Evolutionary conservation across 2,113 vertebrate species (phyloP).

Genomic region (Diphyllodes magnificus): DNA sequence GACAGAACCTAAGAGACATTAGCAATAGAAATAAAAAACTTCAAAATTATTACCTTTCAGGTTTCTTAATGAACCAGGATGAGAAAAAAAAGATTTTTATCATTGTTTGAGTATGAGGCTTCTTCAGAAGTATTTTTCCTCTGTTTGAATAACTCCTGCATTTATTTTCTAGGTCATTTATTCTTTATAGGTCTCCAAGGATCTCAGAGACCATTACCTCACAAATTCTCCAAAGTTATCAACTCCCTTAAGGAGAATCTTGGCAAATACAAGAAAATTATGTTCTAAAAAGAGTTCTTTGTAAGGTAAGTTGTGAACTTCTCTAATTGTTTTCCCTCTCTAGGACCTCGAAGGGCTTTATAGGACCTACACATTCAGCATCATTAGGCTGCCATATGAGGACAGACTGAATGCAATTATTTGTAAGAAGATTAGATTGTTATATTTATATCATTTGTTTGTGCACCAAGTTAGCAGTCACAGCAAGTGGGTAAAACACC

Average conservation of each 20-base stretch:
- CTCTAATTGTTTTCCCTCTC: neutral
- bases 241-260: neutral
- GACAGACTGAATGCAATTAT: neutral
- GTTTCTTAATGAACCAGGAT: neutral
- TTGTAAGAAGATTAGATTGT: neutral
- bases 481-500: neutral
- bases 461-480: neutral
- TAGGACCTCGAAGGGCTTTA: neutral
- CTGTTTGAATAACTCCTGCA: neutral
- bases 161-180: neutral
- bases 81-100: neutral
- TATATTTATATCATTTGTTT: neutral
- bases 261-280: neutral
- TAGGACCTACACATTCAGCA: neutral
- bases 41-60: neutral
- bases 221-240: neutral
- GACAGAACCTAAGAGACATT: neutral
- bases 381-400: neutral
- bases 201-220: slow-evolving; percentile 3
- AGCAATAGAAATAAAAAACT: neutral
- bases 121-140: slow-evolving; percentile 2
- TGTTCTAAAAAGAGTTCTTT: neutral
- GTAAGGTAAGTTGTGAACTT: neutral
- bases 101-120: neutral
- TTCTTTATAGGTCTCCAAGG: slow-evolving; percentile 7